Conservation (phyloP, 2,113 vertebrate genomes). For the Heterocephalus glaber region DNA sequence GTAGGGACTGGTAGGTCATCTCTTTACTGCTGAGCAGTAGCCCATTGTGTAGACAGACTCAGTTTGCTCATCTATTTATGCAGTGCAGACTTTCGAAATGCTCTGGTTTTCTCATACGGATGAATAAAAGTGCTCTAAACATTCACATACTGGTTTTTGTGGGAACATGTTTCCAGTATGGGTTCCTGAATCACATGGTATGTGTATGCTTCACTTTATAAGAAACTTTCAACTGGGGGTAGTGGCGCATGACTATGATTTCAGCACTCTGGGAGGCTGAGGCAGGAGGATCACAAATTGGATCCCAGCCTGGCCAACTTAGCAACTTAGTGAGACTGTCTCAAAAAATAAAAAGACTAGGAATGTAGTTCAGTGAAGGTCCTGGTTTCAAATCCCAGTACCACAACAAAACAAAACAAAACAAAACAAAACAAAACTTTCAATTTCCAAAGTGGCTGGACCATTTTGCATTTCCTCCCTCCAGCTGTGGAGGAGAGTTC, state of each 20-base stretch:
- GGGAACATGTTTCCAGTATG: neutral
- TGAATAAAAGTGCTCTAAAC: neutral
- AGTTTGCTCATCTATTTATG: neutral
- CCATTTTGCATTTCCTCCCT: neutral
- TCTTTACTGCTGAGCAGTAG: neutral
- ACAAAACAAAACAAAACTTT: neutral
- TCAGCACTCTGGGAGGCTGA: neutral
- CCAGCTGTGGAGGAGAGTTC: neutral
- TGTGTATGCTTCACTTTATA: fast-evolving
- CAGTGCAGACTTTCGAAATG: neutral
- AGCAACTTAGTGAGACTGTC: neutral
- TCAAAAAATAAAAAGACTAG: neutral
- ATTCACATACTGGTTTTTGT: neutral
- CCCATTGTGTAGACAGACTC: neutral
- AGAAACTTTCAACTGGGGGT: neutral
- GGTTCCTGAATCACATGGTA: fast-evolving
- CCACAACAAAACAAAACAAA: neutral
- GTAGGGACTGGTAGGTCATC: neutral
- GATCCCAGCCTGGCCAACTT: neutral
- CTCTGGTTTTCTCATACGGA: neutral
- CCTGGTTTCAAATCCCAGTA: neutral
- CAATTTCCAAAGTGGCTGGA: fast-evolving
- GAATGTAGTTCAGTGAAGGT: neutral
- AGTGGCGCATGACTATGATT: neutral
- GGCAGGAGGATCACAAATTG: neutral